Base-by-base conservation (phyloP, 2,113 vertebrate species). In the Dissostichus mawsoni region DNA sequence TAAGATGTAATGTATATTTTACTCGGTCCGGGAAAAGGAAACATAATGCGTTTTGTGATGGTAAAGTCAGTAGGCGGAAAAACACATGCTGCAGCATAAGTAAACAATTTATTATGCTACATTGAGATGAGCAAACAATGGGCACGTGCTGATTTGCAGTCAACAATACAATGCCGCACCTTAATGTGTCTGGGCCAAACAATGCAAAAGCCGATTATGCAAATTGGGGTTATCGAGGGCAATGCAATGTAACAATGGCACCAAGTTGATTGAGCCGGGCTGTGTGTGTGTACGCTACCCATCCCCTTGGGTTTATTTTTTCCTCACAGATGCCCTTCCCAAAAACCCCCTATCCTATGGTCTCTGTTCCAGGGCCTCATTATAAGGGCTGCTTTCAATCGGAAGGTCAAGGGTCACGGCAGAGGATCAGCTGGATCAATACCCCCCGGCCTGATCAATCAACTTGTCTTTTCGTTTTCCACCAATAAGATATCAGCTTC, bases 201-300 rank as follows among this genome's bases (percentile, higher is more conserved):
- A 94, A 93, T 92, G 87, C 89, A 84, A 92, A 93, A 94, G 91
- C 91, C 88, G 90, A 94, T 94, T 94, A 94, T 94, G 92, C 89
- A 93, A 93, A 94, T 93, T 90, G 91, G 88, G 92, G 93, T 92
- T 92, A 92, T 92, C 62, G 91, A 88, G 93, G 93, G 83, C 91
- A 86, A 17, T 55, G 78, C 84, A 44, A 86, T 80, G 83, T 85
- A 94, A 94, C 92, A 94, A 94, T 92, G 92, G 93, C 89, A 87
- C 84, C 84, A 83, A 92, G 88, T 92, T 92, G 88, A 92, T 92
- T 91, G 91, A 87, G 88, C 78, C 59, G 80, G 57, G 77, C 75
- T 84, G 59, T 71, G 69, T 57, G 61, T 71, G 65, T 58, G 51
- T 63, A 55, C 41, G 66, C 72, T 85, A 78, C 87, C 84, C 85